phyloP scores from a whole-genome alignment of 2,888 invertebrate species.

The Calephelis perditalis region DNA sequence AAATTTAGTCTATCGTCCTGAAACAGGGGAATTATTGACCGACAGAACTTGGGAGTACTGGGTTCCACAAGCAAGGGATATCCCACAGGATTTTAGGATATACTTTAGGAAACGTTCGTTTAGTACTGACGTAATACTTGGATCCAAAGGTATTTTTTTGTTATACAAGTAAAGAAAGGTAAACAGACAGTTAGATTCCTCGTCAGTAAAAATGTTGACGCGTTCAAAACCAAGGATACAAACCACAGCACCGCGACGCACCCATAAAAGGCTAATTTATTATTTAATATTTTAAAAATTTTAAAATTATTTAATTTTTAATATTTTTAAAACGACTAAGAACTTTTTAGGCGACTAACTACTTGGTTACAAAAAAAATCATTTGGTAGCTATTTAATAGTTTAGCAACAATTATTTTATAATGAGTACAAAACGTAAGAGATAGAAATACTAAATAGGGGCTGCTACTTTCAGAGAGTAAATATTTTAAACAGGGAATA shows the following conservation, averaged over 20 bases:
- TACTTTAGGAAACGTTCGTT: constrained; percentile 75
- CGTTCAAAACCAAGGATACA: too few relatives aligned
- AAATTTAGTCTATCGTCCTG: constrained; percentile 73
- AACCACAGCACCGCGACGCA: too few relatives aligned
- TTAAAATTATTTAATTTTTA: too few relatives aligned
- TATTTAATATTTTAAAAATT: too few relatives aligned
- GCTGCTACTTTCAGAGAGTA: neutral
- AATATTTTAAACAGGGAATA: neutral
- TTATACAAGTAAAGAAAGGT: too few relatives aligned
- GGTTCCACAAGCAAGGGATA: constrained; percentile 80
- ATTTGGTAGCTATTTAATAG: neutral
- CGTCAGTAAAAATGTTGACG: too few relatives aligned
- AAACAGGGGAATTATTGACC: constrained; percentile 79
- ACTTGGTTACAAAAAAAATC: neutral
- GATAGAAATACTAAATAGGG: neutral
- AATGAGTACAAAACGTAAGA: neutral
- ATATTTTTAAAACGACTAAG: neutral
- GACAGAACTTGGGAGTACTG: constrained; percentile 84
- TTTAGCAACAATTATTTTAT: constrained; percentile 1
- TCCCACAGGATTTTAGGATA: constrained; percentile 80
- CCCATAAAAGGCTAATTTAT: too few relatives aligned
- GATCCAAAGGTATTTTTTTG: neutral
- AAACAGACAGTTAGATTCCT: too few relatives aligned
- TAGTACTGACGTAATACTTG: constrained; percentile 49
- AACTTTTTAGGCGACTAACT: neutral